A percentile compares a stretch with the other conserved stretches of the same genome.
phyloP scores from a whole-genome alignment of 2,888 invertebrate genomes.

The Dascillus cervinus region DNA sequence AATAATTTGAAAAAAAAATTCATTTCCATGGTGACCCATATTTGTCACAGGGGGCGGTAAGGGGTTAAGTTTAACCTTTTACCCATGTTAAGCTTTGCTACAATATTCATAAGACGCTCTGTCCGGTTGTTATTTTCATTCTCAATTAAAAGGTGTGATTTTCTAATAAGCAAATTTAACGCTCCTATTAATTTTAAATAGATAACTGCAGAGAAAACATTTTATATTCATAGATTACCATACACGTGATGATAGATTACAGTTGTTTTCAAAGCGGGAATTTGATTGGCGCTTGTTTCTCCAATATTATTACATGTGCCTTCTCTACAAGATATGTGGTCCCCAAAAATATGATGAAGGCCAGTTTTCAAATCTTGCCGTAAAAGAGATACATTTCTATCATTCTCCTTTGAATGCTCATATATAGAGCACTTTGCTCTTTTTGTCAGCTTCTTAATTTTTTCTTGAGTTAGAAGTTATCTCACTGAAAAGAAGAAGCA shows the following conservation, averaged over 20 bases:
- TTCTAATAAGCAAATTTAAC: constrained; percentile 2
- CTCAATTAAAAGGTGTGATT: constrained; percentile 3
- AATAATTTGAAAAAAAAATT: too few relatives aligned
- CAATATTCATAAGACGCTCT: constrained; percentile 9
- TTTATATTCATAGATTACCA: constrained; percentile 2
- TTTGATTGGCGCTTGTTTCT: constrained; percentile 1
- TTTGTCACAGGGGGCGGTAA: too few relatives aligned
- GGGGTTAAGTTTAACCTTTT: too few relatives aligned
- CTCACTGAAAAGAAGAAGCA: too few relatives aligned
- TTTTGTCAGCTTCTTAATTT: constrained; percentile 1
- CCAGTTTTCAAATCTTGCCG: constrained; percentile 10
- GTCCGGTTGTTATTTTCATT: constrained; percentile 11
- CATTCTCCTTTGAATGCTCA: constrained; percentile 17
- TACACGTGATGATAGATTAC: constrained; percentile 1
- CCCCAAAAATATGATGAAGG: constrained; percentile 5
- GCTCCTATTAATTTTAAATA: constrained; percentile 4
- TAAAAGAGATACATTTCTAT: constrained; percentile 9
- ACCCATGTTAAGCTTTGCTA: constrained; percentile 11
- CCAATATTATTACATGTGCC: constrained; percentile 7
- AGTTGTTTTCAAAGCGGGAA: constrained; percentile 5
- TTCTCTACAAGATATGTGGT: constrained; percentile 3
- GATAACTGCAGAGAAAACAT: too few relatives aligned
- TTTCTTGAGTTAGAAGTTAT: constrained; percentile 9
- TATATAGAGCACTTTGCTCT: constrained; percentile 15
- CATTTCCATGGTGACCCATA: too few relatives aligned